Percentiles rank a stretch among this genome's conserved stretches.
Conservation (phyloP, 2,113 vertebrate genomes). For the Cephalopholis sonnerati region DNA sequence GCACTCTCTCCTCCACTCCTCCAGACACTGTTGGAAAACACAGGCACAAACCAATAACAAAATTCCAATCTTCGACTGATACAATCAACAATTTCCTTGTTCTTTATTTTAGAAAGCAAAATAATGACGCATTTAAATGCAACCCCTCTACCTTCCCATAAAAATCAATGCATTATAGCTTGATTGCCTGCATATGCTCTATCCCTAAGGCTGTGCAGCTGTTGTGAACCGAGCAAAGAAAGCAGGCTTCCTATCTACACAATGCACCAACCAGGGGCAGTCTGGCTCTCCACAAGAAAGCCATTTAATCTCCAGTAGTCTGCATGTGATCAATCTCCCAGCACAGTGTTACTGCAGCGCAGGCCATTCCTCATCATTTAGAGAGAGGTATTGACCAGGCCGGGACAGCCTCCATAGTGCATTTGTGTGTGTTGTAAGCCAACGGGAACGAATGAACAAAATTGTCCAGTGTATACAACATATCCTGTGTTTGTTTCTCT, state of each 20-base stretch:
- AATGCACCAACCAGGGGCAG: slow-evolving; percentile 64
- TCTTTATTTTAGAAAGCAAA: slow-evolving; percentile 3
- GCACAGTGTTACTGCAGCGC: slow-evolving; percentile 76
- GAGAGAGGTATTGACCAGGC: slow-evolving; percentile 79
- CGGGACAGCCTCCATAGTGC: slow-evolving; percentile 55
- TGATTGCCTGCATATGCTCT: slow-evolving; percentile 21
- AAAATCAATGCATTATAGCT: slow-evolving; percentile 27
- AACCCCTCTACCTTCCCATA: slow-evolving; percentile 3
- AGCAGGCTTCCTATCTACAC: slow-evolving; percentile 47
- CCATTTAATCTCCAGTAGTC: slow-evolving; percentile 81
- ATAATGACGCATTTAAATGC: slow-evolving; percentile 20
- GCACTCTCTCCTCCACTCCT: not conserved
- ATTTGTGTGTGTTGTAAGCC: slow-evolving; percentile 54
- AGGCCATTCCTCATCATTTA: slow-evolving; percentile 83
- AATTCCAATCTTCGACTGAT: not conserved
- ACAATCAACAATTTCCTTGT: slow-evolving; percentile 1
- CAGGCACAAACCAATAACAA: not conserved
- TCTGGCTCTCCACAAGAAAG: slow-evolving; percentile 73
- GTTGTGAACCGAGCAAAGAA: slow-evolving; percentile 31
- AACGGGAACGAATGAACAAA: slow-evolving; percentile 53
- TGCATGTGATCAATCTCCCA: slow-evolving; percentile 81
- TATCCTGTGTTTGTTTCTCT: not conserved
- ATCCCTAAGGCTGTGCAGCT: slow-evolving; percentile 46
- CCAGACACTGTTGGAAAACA: not conserved
- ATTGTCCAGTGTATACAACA: slow-evolving; percentile 15